phyloP scores from a whole-genome alignment of 2,113 vertebrate genomes.

The Phocoena sinus region DNA sequence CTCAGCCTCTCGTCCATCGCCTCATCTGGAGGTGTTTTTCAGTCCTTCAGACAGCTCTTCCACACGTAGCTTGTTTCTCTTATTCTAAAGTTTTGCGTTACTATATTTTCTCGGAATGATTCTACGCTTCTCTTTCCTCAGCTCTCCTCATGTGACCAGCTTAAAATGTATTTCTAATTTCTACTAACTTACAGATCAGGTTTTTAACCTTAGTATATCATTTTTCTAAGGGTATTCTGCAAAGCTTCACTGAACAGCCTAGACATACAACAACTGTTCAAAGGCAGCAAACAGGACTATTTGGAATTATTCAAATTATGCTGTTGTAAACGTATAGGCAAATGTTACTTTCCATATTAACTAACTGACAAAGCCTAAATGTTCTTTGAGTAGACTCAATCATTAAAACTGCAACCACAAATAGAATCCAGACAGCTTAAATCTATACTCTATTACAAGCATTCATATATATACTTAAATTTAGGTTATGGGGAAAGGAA shows the following conservation, averaged over 20 bases:
- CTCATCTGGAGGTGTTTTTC: not conserved
- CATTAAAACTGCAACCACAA: not conserved
- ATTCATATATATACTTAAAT: not conserved
- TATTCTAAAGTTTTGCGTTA: not conserved
- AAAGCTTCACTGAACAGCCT: not conserved
- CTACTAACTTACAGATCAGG: not conserved
- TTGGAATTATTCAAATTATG: not conserved
- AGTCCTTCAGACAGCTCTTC: not conserved
- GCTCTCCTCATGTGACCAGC: not conserved
- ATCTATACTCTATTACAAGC: not conserved
- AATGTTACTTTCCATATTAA: not conserved
- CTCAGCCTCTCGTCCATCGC: no score
- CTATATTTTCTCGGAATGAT: not conserved
- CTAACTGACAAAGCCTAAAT: not conserved
- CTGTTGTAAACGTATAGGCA: not conserved
- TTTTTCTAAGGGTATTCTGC: conserved; percentile 2
- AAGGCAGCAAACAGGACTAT: not conserved
- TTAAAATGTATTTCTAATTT: not conserved
- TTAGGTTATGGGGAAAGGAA: not conserved
- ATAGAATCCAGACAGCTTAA: not conserved
- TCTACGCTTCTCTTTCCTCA: not conserved
- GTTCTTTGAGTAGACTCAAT: not conserved
- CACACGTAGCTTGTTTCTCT: not conserved
- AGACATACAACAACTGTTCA: not conserved
- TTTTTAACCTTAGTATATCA: not conserved